Evolutionary conservation across 2,113 vertebrate genomes (phyloP), one percentile per base, ranked within the genome.

Genomic region (Xiphophorus maculatus): DNA sequence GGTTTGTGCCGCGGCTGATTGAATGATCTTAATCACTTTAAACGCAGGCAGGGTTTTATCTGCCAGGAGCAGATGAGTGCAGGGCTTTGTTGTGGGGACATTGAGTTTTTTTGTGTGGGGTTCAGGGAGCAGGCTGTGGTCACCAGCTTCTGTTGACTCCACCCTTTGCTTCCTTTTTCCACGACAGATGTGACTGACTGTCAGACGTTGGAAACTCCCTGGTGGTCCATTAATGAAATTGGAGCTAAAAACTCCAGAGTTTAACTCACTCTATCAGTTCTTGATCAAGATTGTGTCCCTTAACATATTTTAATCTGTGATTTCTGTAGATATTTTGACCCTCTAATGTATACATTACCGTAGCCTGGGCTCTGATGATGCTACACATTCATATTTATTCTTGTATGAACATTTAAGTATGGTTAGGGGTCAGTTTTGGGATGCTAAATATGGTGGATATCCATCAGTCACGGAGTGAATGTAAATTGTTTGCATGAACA

Each of bases 51-150:
- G 77, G 77, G 83, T 89, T 88, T 88, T 70, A 25, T 68, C 28
- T 42, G 84, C 84, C 91, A 90, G 92, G 84, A 90, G 89, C 84
- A 92, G 90, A 94, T 91, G 92, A 92, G 81, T 87, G 69, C 76
- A 77, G 67, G 77, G 73, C 89, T 92, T 93, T 92, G 78, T 91
- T 92, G 90, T 90, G 90, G 89, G 88, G 74, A 79, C 63, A 61
- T 40, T 76, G 66, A 70, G 71, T 80, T 80, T 70, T 37, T 58
- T 79, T 82, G 80, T 80, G 84, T 79, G 87, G 77, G 81, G 72
- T 73, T 87, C 71, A 71, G 85, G 81, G 83, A 81, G 84, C 89
- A 89, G 87, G 72, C 81, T 88, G 83, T 91, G 88, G 89, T 84
- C 84, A 73, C 88, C 81, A 74, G 84, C 88, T 89, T 80, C 87